Conservation (phyloP, 2,113 vertebrate species). For the Thunnus thynnus region DNA sequence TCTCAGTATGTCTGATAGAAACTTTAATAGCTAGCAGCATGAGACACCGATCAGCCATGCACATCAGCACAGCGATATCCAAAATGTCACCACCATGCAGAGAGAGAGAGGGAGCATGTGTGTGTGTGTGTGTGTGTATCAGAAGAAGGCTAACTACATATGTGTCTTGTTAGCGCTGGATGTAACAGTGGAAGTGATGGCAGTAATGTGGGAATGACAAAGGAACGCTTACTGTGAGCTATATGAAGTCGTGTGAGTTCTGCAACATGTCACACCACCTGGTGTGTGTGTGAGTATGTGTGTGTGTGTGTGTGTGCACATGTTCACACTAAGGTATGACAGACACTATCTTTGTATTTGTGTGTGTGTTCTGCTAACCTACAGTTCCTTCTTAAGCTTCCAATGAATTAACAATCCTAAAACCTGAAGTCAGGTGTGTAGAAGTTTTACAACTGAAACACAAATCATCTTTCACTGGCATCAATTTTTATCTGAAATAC, state of each 20-base stretch:
- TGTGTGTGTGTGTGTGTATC: constrained; percentile 19
- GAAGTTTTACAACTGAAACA: too few relatives aligned
- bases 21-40: constrained; percentile 76
- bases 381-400: neutral
- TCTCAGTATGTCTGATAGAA: constrained; percentile 66
- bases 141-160: constrained; percentile 14
- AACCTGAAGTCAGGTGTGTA: neutral
- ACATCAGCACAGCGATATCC: constrained; percentile 74
- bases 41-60: constrained; percentile 73
- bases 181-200: constrained; percentile 63
- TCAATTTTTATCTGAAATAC: too few relatives aligned
- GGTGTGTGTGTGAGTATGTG: neutral
- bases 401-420: neutral
- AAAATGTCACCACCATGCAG: constrained; percentile 74
- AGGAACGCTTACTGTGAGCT: constrained; percentile 66
- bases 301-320: neutral
- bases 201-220: constrained; percentile 69
- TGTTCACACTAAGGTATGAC: neutral
- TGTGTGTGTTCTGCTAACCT: neutral
- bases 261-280: constrained; percentile 41
- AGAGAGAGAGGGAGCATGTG: constrained; percentile 22
- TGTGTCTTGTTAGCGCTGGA: constrained; percentile 66
- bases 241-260: constrained; percentile 55
- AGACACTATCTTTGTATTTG: neutral
- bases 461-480: too few relatives aligned